phyloP scores from a whole-genome alignment of 2,888 invertebrate species.

The Agrotis puta region DNA sequence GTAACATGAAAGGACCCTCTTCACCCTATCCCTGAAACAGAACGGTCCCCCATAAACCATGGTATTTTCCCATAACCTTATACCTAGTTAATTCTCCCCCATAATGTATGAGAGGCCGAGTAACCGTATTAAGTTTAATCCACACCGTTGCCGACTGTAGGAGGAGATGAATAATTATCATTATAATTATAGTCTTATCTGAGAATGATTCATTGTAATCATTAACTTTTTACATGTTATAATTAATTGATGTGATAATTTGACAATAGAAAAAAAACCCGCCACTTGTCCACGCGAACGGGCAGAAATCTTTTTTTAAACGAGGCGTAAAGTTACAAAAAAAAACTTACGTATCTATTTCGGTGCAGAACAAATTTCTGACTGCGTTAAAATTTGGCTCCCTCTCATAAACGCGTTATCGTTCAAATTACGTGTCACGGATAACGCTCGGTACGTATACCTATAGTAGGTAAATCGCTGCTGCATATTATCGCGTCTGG shows the following conservation, averaged over 20 bases:
- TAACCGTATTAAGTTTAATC: neutral
- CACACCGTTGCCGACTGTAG: neutral
- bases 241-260: too few species aligned
- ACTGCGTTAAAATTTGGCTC: conserved; percentile 9
- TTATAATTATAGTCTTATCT: neutral
- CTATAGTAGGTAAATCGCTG: conserved; percentile 41
- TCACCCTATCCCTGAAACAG: conserved; percentile 42
- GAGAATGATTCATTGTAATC: too few species aligned
- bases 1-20: conserved; percentile 43
- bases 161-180: neutral
- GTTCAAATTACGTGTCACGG: conserved; percentile 45
- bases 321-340: too few species aligned
- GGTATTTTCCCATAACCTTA: conserved; percentile 19
- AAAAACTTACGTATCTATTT: neutral
- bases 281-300: too few species aligned
- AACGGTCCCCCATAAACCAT: conserved; percentile 44
- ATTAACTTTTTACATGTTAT: too few species aligned
- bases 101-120: neutral
- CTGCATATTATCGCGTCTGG: conserved; percentile 38
- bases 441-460: conserved; percentile 26
- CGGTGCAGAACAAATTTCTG: neutral
- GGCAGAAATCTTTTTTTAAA: too few species aligned
- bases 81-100: conserved; percentile 23
- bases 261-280: too few species aligned
- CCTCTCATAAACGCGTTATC: conserved; percentile 31